Evolutionary conservation across 2,888 invertebrate genomes (phyloP), one percentile per base, ranked within the genome.

Genomic region (Sussaba pulchella): DNA sequence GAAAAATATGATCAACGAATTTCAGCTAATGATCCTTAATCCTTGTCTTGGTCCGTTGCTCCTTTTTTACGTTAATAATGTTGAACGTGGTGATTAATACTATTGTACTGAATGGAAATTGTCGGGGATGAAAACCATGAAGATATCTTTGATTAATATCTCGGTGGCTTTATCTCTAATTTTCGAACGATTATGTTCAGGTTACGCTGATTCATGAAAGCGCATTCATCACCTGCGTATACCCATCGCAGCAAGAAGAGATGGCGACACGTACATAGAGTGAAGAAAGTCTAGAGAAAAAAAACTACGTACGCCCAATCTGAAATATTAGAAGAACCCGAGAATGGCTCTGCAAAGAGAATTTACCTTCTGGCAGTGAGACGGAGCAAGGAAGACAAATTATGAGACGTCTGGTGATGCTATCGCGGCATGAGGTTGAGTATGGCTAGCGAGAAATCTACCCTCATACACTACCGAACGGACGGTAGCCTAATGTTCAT

Each of bases 401-500:
- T 81, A 84, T 79, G 31, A 21, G 43, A 19, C 17, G 61, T 26
- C 63, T 72, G 61, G 39, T 31, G 61, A 19, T 41, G 63, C 47
- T 61, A 24, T 36, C 54, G 39, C 47, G 36, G 52, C 2, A 19
- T 1, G 63, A 26, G 47, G 45, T 39, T 17, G 43, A 45, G 73
- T 78, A 66, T 36, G 5, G 19, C 64, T 24, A 21, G 50, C 24
- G 17, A 47, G 24, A 57, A 74, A 66, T 41, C 57, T 36, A 64
- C 66, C 57, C 73, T 31, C 31, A 36, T 43, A 47, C 64, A 64
- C 39, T 67, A 45, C 43, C 66, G 82, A 83, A 81, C 75, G 77
- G 77, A 81, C 81, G 82, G 78, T 81, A 75, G 82, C 67, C 83
- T 88, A 89, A 89, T 88, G 88, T 88, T 88, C 88, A 85, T 88